A percentile compares a stretch with the other conserved stretches of the same genome.
Evolutionary conservation across 64 coral and sea anemone species (phyloP).

Genomic region (Platygyra sinensis): DNA sequence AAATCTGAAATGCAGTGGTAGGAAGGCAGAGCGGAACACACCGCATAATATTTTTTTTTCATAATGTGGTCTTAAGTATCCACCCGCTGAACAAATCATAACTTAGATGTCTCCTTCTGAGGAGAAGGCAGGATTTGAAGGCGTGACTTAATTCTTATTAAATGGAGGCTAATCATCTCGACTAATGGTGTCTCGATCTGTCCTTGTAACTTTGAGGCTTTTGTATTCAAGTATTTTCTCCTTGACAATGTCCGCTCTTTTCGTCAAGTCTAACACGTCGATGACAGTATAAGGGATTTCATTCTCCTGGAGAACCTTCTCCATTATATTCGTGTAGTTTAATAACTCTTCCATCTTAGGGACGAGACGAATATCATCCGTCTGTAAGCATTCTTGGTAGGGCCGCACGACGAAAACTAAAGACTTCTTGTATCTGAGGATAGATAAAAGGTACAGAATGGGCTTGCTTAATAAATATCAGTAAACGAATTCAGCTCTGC

Average conservation of each 20-base stretch:
- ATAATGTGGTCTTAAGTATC: no score
- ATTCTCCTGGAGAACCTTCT: slow-evolving; percentile 49
- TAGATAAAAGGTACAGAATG: not conserved
- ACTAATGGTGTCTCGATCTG: not conserved
- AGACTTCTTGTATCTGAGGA: slow-evolving; percentile 66
- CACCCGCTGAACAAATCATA: no score
- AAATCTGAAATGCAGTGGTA: no score
- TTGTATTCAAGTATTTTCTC: slow-evolving; percentile 43
- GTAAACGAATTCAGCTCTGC: not conserved
- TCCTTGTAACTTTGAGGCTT: not conserved
- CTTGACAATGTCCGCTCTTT: slow-evolving; percentile 72
- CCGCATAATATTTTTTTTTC: no score
- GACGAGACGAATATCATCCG: slow-evolving; percentile 62
- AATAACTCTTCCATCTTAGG: slow-evolving; percentile 72
- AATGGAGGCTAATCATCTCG: not conserved
- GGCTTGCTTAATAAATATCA: not conserved
- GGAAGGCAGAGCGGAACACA: no score
- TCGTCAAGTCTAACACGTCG: slow-evolving; percentile 69
- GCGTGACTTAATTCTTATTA: not conserved
- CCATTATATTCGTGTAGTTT: slow-evolving; percentile 64
- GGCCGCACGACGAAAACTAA: slow-evolving; percentile 80
- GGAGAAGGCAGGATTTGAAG: no score
- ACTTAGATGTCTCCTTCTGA: no score
- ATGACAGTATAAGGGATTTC: slow-evolving; percentile 71
- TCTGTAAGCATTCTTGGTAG: slow-evolving; percentile 71